phyloP scores from a whole-genome alignment of 2,888 invertebrate genomes.

The Conus canariensis region DNA sequence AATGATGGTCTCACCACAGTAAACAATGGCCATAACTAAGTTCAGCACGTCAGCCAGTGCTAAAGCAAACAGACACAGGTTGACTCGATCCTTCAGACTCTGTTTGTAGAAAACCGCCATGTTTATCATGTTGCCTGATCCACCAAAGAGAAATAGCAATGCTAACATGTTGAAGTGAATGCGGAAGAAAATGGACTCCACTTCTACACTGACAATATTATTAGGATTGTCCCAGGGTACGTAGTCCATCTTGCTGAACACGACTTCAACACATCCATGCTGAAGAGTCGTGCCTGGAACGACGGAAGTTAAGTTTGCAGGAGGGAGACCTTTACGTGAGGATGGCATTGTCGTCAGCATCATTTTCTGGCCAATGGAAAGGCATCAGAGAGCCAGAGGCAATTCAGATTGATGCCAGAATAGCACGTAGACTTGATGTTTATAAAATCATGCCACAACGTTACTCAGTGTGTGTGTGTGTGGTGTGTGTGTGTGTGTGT shows the following conservation, averaged over 20 bases:
- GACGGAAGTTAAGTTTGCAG: not conserved
- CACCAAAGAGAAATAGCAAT: not conserved
- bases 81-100: not conserved
- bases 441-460: too few relatives aligned
- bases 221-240: not conserved
- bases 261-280: not conserved
- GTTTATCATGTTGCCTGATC: not conserved
- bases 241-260: not conserved
- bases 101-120: constrained; percentile 2
- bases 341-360: too few relatives aligned
- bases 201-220: not conserved
- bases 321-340: too few relatives aligned
- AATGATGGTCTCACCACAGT: not conserved
- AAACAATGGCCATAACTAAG: not conserved
- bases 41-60: not conserved
- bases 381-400: too few relatives aligned
- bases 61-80: constrained; percentile 3
- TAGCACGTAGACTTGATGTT: too few relatives aligned
- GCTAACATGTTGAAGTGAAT: not conserved
- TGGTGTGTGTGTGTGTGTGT: too few relatives aligned
- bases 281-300: not conserved
- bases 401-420: too few relatives aligned
- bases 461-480: too few relatives aligned
- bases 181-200: not conserved
- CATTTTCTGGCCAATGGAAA: too few relatives aligned